Percentiles rank a stretch among this genome's conserved stretches.
These are phyloP conservation scores for Alitta virens DNA, from an alignment of 2,888 invertebrate species.

Conservation along the genomic window DNA sequence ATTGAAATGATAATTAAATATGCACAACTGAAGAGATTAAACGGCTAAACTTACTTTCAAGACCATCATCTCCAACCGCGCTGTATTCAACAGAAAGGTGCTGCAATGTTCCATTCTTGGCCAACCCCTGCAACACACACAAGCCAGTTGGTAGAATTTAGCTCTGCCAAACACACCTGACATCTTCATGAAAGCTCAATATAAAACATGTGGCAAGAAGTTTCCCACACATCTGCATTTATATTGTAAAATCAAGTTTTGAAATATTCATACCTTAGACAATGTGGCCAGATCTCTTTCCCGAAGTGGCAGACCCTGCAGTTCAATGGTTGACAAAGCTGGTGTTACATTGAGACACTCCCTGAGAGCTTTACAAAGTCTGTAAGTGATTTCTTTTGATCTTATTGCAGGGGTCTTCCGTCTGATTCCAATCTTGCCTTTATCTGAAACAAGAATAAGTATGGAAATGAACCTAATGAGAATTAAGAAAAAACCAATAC, in stretches of 20 bases:
- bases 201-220: too few species aligned
- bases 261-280: conserved; percentile 42
- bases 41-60: conserved; percentile 52
- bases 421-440: neutral
- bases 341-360: conserved; percentile 49
- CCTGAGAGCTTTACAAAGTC: conserved; percentile 50
- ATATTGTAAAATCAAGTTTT: too few species aligned
- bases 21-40: too few species aligned
- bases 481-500: neutral
- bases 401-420: conserved; percentile 42
- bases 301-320: conserved; percentile 53
- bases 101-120: conserved; percentile 43
- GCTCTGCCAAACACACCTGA: too few species aligned
- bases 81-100: conserved; percentile 53
- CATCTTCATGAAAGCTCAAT: too few species aligned
- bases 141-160: too few species aligned
- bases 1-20: too few species aligned
- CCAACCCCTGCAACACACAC: conserved; percentile 42
- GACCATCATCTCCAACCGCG: conserved; percentile 48
- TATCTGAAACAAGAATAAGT: neutral
- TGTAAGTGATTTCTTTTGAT: conserved; percentile 53
- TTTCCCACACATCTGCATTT: too few species aligned
- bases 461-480: neutral
- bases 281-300: conserved; percentile 45
- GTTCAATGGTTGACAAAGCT: conserved; percentile 43